Evolutionary conservation across 2,797 vertebrate species (phyloP).

Genomic region (Nyctibius grandis): DNA sequence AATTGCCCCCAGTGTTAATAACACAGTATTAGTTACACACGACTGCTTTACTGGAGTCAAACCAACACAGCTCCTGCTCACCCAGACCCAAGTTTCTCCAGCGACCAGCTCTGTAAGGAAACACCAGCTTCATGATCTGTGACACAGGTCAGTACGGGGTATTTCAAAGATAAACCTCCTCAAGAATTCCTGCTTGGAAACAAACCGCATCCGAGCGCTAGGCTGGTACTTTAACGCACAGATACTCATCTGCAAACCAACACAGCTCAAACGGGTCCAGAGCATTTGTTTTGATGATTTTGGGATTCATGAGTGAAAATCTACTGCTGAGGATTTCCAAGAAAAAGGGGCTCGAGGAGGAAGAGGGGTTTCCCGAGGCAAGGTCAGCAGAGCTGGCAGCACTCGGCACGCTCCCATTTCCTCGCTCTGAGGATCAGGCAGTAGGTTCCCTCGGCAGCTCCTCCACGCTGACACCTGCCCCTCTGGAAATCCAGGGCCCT

Average conservation of each 20-base stretch:
- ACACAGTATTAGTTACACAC: slow-evolving; percentile 75
- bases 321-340: not conserved
- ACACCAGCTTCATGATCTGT: slow-evolving; percentile 53
- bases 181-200: not conserved
- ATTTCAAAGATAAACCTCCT: not conserved
- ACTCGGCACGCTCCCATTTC: not conserved
- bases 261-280: not conserved
- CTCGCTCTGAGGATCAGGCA: not conserved
- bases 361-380: not conserved
- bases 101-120: slow-evolving; percentile 62
- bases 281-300: not conserved
- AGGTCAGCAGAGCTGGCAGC: not conserved
- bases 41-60: slow-evolving; percentile 68
- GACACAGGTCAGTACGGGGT: not conserved
- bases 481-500: not conserved
- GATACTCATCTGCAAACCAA: not conserved
- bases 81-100: slow-evolving; percentile 50
- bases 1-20: slow-evolving; percentile 76
- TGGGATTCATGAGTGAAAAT: not conserved
- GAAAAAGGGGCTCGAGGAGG: not conserved
- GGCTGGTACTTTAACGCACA: rapidly evolving
- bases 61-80: slow-evolving; percentile 63
- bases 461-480: not conserved
- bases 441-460: not conserved
- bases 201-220: rapidly evolving